These are phyloP conservation scores for Sarcophaga rosellei DNA, from an alignment of 2,888 invertebrate genomes.

Conservation along the genomic window DNA sequence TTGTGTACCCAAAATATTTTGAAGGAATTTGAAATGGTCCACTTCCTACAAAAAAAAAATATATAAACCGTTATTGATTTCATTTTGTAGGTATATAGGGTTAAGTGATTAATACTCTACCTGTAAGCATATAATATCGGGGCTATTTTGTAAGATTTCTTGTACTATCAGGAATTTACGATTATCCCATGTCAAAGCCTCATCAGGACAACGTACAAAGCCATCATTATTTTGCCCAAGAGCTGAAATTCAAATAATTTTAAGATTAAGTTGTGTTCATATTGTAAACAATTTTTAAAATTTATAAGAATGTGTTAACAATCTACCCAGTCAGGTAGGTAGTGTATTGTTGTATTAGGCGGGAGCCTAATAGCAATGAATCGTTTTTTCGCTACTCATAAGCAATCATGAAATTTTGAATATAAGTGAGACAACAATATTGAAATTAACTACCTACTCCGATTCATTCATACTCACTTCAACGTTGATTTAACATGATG, in stretches of 20 bases:
- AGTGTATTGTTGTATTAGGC: too few relatives aligned
- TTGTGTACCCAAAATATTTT: conserved; percentile 84
- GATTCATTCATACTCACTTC: too few relatives aligned
- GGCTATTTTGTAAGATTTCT: conserved; percentile 86
- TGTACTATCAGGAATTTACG: conserved; percentile 86
- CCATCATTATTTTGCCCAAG: conserved; percentile 87
- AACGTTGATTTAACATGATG: too few relatives aligned
- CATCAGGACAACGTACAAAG: conserved; percentile 87
- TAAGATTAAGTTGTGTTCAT: too few relatives aligned
- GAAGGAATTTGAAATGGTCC: conserved; percentile 87
- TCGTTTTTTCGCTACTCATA: too few relatives aligned
- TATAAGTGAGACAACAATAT: too few relatives aligned
- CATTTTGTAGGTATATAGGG: not conserved
- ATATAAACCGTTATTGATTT: not conserved
- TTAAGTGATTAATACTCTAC: conserved; percentile 77
- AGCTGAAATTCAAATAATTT: conserved; percentile 80
- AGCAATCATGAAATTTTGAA: too few relatives aligned
- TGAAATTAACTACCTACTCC: too few relatives aligned
- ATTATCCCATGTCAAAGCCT: conserved; percentile 87
- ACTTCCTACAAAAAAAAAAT: conserved; percentile 83
- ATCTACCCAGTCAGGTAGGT: too few relatives aligned
- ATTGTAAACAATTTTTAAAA: too few relatives aligned
- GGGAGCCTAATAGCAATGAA: too few relatives aligned
- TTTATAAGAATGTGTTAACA: too few relatives aligned
- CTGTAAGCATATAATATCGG: conserved; percentile 88